A percentile compares a stretch with the other conserved stretches of the same genome.
Conservation (phyloP, 1,140 invertebrate species). For the Saccostrea glomerata region DNA sequence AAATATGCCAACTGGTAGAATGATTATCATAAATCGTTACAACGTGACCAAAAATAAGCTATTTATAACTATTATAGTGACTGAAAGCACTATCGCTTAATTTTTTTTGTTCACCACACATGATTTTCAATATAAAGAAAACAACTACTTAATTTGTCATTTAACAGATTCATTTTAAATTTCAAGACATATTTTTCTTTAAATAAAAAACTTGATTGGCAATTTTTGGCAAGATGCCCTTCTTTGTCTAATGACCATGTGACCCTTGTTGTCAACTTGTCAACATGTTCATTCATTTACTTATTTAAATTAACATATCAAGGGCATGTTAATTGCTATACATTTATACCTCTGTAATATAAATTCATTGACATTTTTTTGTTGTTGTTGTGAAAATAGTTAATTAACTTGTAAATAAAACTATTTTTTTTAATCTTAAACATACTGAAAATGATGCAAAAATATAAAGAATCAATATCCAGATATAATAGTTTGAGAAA, state of each 20-base stretch:
- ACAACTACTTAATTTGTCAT: too few relatives aligned
- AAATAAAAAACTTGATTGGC: background rate
- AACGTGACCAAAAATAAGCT: background rate
- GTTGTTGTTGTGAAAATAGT: background rate
- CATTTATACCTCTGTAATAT: background rate
- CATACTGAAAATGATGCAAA: too few relatives aligned
- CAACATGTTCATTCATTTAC: background rate
- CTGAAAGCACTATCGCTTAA: too few relatives aligned
- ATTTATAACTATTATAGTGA: background rate
- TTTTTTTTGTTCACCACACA: too few relatives aligned
- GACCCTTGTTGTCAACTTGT: background rate
- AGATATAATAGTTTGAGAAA: too few relatives aligned
- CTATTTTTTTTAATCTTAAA: too few relatives aligned
- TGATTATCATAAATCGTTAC: background rate
- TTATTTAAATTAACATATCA: background rate
- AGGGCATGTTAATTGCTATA: background rate
- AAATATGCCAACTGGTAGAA: too few relatives aligned
- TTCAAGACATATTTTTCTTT: too few relatives aligned
- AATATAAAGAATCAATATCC: too few relatives aligned
- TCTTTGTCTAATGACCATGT: conserved; percentile 15
- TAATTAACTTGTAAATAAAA: too few relatives aligned
- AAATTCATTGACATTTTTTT: background rate
- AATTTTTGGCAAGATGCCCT: background rate
- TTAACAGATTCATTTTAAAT: too few relatives aligned
- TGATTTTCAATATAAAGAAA: too few relatives aligned